These are phyloP conservation scores for Formica aserva DNA, from an alignment of 2,888 invertebrate species.

Conservation along the genomic window DNA sequence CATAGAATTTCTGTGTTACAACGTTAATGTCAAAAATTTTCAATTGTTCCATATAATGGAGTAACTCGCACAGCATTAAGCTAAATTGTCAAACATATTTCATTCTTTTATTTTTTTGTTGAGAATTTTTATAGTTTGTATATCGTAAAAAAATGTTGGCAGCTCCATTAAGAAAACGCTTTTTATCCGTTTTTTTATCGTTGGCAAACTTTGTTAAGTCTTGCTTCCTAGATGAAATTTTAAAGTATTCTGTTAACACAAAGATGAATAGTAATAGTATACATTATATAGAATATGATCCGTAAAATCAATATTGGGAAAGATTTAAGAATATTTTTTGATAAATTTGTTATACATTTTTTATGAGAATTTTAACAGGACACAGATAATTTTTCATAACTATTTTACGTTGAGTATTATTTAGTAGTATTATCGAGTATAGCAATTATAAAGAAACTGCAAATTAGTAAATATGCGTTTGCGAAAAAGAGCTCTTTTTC, in stretches of 20 bases:
- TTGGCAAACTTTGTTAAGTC: conserved; percentile 23
- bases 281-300: neutral
- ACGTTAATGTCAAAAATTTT: conserved; percentile 17
- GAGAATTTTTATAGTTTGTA: conserved; percentile 1
- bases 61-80: neutral
- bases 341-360: neutral
- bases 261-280: neutral
- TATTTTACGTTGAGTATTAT: conserved; percentile 39
- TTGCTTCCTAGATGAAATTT: conserved; percentile 14
- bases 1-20: conserved; percentile 30
- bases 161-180: conserved; percentile 3
- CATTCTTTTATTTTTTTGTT: conserved; percentile 4
- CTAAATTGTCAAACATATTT: conserved; percentile 11
- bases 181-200: conserved; percentile 26
- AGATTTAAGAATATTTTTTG: neutral
- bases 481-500: neutral
- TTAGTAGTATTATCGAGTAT: conserved; percentile 42
- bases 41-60: neutral
- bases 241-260: conserved; percentile 10
- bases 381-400: neutral
- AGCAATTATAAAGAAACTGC: conserved; percentile 2
- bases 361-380: neutral
- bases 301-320: neutral
- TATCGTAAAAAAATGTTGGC: neutral
- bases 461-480: neutral